A percentile compares a stretch with the other conserved stretches of the same genome.
Evolutionary conservation across 2,888 invertebrate genomes (phyloP).

Genomic region (Drosophila dives): DNA sequence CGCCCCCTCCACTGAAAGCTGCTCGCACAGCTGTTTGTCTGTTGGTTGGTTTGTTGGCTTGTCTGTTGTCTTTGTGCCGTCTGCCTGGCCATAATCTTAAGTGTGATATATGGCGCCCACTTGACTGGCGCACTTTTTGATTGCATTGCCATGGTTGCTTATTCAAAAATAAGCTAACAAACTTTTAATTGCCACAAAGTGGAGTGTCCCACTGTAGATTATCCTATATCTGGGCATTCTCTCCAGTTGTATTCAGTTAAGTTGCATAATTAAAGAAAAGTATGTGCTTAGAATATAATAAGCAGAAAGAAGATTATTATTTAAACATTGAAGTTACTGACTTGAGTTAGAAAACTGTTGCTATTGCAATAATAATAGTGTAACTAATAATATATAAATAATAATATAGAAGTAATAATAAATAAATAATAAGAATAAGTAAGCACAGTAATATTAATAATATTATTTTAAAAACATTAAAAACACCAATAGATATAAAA

Average conservation of each 20-base stretch:
- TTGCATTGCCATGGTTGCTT: slow-evolving; percentile 43
- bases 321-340: not conserved
- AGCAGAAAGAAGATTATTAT: not conserved
- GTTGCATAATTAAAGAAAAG: not conserved
- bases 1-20: slow-evolving; percentile 9
- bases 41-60: slow-evolving; percentile 13
- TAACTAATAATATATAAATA: not conserved
- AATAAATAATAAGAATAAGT: not conserved
- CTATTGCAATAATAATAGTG: not conserved
- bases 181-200: slow-evolving; percentile 42
- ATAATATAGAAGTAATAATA: not conserved
- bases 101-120: slow-evolving; percentile 52
- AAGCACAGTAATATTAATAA: not conserved
- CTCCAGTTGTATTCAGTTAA: not conserved
- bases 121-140: slow-evolving; percentile 45
- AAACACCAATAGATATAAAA: not conserved
- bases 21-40: slow-evolving; percentile 16
- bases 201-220: slow-evolving; percentile 9
- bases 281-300: not conserved
- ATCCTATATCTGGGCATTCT: not conserved
- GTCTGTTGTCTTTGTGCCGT: slow-evolving; percentile 16
- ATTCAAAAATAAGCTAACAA: slow-evolving; percentile 41
- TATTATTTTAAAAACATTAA: not conserved
- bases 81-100: slow-evolving; percentile 47
- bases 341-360: not conserved